Base-by-base conservation (phyloP, 2,113 vertebrate genomes). In the Crypturellus undulatus region DNA sequence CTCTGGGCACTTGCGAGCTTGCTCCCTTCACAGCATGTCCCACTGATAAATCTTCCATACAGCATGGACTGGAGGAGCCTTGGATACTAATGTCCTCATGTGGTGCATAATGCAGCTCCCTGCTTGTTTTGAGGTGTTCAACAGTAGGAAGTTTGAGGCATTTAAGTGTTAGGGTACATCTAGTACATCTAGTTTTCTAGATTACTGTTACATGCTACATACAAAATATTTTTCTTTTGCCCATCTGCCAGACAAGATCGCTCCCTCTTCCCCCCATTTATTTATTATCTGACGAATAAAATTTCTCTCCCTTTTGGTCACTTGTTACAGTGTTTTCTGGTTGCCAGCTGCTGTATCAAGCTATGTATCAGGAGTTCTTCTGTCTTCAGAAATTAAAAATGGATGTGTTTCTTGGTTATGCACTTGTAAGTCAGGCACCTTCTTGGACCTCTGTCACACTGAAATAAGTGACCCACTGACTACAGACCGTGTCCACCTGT, bases 401-500 rank as follows among this genome's bases (percentile, higher is more conserved):
- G 30, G 6, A 22, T 20, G 19, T 26, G 11, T 36, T 14, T 38
- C 42, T 80, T 1, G 4, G 2, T n/a, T 10, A 17, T 1, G 24
- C 8, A 7, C n/a, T 32, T 5, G 10, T 7, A 32, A 5, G 5
- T 6, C 2, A 59, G 43, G 25, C 16, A 2, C 40, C 24, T 19
- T 20, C 22, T 12, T n/a, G 28, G 71, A 18, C 13, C 62, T 7
- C 51, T 3, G 11, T 5, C 34, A 1, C 52, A 6, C 78, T 3
- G 4, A 8, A n/a, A 6, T 0, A 7, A 9, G 43, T 56, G 54
- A 30, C 54, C 28, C 54, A 32, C 34, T 13, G 4, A 1, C 2
- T 2, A 5, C 2, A 11, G 28, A 0, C 36, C 17, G 0, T 3
- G 9, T 5, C 56, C 75, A 3, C 34, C 13, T 9, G 0, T 2